phyloP scores from a whole-genome alignment of 2,797 vertebrate genomes.

The Pseudopleuronectes americanus region DNA sequence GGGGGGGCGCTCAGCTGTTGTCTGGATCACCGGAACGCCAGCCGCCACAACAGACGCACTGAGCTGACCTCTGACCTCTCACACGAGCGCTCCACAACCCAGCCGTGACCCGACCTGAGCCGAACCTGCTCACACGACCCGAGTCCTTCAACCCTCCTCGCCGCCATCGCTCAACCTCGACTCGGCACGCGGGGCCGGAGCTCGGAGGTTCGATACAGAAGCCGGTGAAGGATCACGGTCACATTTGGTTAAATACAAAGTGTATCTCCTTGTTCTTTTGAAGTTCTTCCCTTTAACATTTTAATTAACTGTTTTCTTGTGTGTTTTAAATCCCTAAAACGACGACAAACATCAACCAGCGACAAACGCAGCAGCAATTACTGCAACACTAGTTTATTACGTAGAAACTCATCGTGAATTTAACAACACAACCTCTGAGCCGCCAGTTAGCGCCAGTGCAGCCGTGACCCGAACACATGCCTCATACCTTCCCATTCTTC shows the following conservation, averaged over 20 bases:
- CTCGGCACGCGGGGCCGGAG: too few relatives aligned
- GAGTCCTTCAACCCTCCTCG: constrained; percentile 2
- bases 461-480: constrained; percentile 34
- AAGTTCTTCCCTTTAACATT: too few relatives aligned
- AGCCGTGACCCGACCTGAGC: constrained; percentile 10
- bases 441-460: background rate
- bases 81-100: constrained; percentile 19
- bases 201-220: too few relatives aligned
- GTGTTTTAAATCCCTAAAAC: too few relatives aligned
- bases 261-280: too few relatives aligned
- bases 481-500: constrained; percentile 37
- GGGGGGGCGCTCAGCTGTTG: constrained; percentile 61
- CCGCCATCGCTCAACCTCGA: background rate
- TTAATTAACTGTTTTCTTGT: too few relatives aligned
- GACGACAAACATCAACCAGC: too few relatives aligned
- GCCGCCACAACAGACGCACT: constrained; percentile 45
- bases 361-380: too few relatives aligned
- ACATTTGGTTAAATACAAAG: too few relatives aligned
- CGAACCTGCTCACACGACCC: constrained; percentile 18
- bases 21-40: constrained; percentile 35
- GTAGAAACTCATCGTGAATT: too few relatives aligned
- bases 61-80: constrained; percentile 55
- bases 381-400: background rate
- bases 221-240: too few relatives aligned
- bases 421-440: background rate